phyloP scores from a whole-genome alignment of 35 echinoderm and acorn worm genomes.

The Apostichopus japonicus region DNA sequence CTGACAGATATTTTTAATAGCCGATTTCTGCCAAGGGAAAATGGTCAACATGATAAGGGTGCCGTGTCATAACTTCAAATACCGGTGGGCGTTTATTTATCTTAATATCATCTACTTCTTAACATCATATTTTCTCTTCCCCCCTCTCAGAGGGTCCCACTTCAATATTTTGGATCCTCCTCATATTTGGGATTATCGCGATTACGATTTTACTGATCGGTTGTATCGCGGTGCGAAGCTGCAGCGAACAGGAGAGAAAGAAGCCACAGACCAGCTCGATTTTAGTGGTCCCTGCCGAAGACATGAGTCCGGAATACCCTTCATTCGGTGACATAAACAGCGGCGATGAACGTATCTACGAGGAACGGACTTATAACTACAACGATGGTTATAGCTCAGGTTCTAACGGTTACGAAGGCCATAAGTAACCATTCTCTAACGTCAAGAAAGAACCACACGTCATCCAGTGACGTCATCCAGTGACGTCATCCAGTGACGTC shows the following conservation, averaged over 20 bases:
- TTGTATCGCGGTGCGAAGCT: slow-evolving; percentile 42
- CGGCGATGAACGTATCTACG: slow-evolving; percentile 33
- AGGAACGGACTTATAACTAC: slow-evolving; percentile 48
- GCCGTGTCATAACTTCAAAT: not conserved
- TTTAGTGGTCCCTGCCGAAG: not conserved
- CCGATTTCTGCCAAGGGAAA: not conserved
- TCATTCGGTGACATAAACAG: not conserved
- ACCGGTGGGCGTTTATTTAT: not conserved
- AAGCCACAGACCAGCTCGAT: not conserved
- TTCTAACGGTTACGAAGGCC: slow-evolving; percentile 17
- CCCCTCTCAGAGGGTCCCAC: slow-evolving; percentile 26
- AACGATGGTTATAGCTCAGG: slow-evolving; percentile 26
- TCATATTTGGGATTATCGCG: slow-evolving; percentile 10
- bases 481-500: too few relatives aligned
- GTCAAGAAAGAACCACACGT: too few relatives aligned
- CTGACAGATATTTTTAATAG: too few relatives aligned
- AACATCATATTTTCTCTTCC: not conserved
- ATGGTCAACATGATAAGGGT: not conserved
- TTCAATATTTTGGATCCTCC: slow-evolving; percentile 37
- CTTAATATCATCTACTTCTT: not conserved
- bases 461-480: too few relatives aligned
- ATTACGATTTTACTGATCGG: slow-evolving; percentile 43
- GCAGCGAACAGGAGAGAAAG: slow-evolving; percentile 28
- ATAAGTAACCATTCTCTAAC: not conserved
- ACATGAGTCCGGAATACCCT: slow-evolving; percentile 15